Evolutionary conservation across 2,888 invertebrate genomes (phyloP), one percentile per base, ranked within the genome.

Genomic region (Lissonota sp.): DNA sequence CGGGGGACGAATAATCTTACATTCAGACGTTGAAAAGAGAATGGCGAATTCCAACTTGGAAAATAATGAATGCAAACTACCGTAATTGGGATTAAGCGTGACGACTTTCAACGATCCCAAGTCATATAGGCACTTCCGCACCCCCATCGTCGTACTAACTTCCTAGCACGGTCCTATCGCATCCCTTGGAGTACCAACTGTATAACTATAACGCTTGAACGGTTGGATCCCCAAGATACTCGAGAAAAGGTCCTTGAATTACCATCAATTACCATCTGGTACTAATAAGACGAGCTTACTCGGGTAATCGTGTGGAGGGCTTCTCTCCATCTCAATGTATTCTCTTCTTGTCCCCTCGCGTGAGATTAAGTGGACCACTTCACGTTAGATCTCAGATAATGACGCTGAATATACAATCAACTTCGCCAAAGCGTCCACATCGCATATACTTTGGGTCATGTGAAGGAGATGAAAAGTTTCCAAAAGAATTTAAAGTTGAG

Each of bases 201-300:
- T 67, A 60, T 53, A 49, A 8, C 71, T 58, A 64, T 39, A 55
- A 26, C n/a, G 16, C 12, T 44, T 55, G 14, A 42, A 46, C 63
- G 60, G 60, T 26, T 26, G 46, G 60, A 40, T 67, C 40, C 26
- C 1, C 26, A 26, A 26, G 26, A 42, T 42, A 71, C 62, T 72
- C 44, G 40, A 51, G 46, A 57, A 62, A 62, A 42, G 69, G 64
- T 63, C n/a, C 64, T 75, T 71, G 58, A 80, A 82, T 84, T 80
- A 84, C 77, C 82, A 80, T 78, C 75, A 84, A 84, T 82, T 84
- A 82, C 75, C 80, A 82, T 84, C 73, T 44, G 8, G 63, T 66
- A 51, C 73, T 80, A 80, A 80, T 78, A 64, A 78, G 78, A 82
- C 73, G 70, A 75, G 75, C 64, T 80, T 72, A 51, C 51, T 79